Percentiles rank a stretch among this genome's conserved stretches.
Evolutionary conservation across 2,888 invertebrate species (phyloP).

Genomic region (Didymodactylos carnosus): DNA sequence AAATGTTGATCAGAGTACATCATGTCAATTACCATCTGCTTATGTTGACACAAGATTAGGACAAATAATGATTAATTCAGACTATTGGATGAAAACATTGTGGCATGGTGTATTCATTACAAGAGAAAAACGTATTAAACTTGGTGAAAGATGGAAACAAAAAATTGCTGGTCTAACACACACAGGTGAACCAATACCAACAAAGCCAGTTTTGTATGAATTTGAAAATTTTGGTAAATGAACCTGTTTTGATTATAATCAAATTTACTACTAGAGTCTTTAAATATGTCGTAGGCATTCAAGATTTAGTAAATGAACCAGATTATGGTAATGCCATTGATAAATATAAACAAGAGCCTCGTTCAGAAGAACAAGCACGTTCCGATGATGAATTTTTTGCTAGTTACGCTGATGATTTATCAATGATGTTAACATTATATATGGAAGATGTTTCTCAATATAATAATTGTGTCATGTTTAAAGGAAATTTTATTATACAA

Average conservation of each 20-base stretch:
- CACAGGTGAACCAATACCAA: slow-evolving; percentile 27
- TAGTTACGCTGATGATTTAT: not conserved
- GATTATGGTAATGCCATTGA: not conserved
- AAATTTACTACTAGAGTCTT: too few relatives aligned
- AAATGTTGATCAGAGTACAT: slow-evolving; percentile 30
- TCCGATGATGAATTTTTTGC: not conserved
- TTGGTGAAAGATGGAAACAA: slow-evolving; percentile 30
- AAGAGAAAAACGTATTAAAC: slow-evolving; percentile 31
- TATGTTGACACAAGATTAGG: slow-evolving; percentile 18
- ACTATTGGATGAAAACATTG: slow-evolving; percentile 33
- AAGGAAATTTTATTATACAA: not conserved
- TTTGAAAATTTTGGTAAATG: slow-evolving; percentile 18
- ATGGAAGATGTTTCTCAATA: not conserved
- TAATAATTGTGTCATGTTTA: not conserved
- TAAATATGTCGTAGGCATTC: not conserved
- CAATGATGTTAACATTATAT: not conserved
- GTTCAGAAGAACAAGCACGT: not conserved
- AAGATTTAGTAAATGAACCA: not conserved
- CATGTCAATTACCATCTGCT: slow-evolving; percentile 28
- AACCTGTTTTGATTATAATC: too few relatives aligned
- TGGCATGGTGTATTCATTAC: slow-evolving; percentile 34
- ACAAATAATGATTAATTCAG: slow-evolving; percentile 29
- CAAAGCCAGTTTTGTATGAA: slow-evolving; percentile 28
- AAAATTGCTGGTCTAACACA: slow-evolving; percentile 26
- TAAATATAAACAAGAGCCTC: not conserved